These are phyloP conservation scores for Tribolium madens DNA, from an alignment of 1,140 invertebrate genomes.

Conservation along the genomic window DNA sequence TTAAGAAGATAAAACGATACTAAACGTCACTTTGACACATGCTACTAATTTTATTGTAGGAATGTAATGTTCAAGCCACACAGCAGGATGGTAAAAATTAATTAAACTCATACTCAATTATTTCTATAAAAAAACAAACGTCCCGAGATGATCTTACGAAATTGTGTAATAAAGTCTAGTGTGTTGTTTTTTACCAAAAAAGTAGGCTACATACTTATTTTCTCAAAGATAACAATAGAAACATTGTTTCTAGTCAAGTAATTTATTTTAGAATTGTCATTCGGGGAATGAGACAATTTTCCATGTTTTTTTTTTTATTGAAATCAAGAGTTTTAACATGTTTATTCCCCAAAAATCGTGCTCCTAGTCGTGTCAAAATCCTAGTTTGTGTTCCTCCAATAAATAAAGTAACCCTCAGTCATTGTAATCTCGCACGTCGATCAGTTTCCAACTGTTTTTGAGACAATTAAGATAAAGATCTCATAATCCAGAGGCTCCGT, in stretches of 20 bases:
- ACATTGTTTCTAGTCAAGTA: background rate
- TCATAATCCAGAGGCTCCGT: conserved; percentile 14
- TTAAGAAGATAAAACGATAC: background rate
- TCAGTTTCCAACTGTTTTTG: conserved; percentile 24
- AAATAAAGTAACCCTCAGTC: background rate
- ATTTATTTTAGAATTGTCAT: background rate
- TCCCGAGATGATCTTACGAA: background rate
- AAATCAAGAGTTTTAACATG: background rate
- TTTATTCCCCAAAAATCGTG: background rate
- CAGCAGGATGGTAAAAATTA: background rate
- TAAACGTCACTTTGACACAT: background rate
- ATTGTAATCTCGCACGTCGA: conserved; percentile 25
- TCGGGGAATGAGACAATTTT: background rate
- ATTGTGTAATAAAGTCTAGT: background rate
- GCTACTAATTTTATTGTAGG: background rate
- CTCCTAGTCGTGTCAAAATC: background rate
- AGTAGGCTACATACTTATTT: background rate
- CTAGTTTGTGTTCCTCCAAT: background rate
- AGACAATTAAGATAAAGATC: conserved; percentile 23
- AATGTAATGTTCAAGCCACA: background rate
- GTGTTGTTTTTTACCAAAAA: background rate
- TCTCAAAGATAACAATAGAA: background rate
- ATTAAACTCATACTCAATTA: background rate
- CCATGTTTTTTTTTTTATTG: background rate
- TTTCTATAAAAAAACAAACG: background rate